These are phyloP conservation scores for Corythornis cristatus DNA, from an alignment of 2,113 vertebrate genomes.

Conservation along the genomic window DNA sequence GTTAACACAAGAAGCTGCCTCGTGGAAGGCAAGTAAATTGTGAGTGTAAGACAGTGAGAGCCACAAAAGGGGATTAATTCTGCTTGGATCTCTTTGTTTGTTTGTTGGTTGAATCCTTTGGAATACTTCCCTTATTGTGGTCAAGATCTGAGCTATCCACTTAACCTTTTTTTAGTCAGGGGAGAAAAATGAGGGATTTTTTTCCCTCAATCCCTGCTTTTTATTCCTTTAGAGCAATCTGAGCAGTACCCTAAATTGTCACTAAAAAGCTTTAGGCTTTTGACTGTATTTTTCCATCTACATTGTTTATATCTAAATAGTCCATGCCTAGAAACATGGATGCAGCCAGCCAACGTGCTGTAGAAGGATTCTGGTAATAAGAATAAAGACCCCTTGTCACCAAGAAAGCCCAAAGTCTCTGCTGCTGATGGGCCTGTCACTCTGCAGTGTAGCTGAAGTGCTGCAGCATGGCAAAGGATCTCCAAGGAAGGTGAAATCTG, in stretches of 20 bases:
- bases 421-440: background rate
- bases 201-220: background rate
- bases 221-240: background rate
- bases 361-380: background rate
- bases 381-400: too few relatives aligned
- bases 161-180: background rate
- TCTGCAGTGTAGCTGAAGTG: background rate
- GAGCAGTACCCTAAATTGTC: background rate
- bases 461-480: background rate
- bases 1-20: background rate
- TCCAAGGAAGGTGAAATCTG: background rate
- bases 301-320: background rate
- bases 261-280: background rate
- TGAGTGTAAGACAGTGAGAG: background rate
- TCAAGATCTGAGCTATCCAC: background rate
- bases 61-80: background rate
- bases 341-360: background rate
- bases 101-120: background rate
- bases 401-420: background rate
- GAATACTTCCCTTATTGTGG: background rate
- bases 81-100: background rate
- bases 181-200: background rate
- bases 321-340: background rate
- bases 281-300: background rate
- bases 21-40: background rate